These are phyloP conservation scores for Crotalus horridus DNA, from an alignment of 2,113 vertebrate genomes.

Conservation along the genomic window DNA sequence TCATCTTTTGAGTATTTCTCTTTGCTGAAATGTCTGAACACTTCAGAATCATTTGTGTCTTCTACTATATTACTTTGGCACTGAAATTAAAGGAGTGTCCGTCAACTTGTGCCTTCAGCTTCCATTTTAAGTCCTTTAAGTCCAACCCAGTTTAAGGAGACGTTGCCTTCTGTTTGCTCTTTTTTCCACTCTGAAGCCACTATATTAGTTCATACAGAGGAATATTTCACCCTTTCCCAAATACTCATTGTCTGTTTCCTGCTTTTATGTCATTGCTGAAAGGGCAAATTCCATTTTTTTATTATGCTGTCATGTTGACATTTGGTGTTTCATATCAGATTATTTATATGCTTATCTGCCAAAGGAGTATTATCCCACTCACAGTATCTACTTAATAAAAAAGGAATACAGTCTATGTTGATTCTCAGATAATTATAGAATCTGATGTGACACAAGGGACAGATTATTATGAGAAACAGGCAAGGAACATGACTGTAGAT, in stretches of 20 bases:
- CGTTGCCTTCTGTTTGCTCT: slow-evolving; percentile 89
- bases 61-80: neutral
- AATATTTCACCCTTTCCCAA: neutral
- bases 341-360: neutral
- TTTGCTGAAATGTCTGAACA: neutral
- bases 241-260: neutral
- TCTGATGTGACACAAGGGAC: neutral
- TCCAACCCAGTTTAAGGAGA: slow-evolving; percentile 95
- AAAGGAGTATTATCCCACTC: neutral
- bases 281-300: neutral
- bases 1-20: neutral
- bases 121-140: slow-evolving; percentile 82
- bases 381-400: neutral
- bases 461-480: neutral
- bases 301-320: neutral
- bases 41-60: neutral
- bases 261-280: neutral
- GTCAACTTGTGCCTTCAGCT: slow-evolving; percentile 96
- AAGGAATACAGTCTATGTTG: neutral
- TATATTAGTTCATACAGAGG: slow-evolving; percentile 75
- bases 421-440: neutral
- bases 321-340: neutral
- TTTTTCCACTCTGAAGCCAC: slow-evolving; percentile 91
- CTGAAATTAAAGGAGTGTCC: slow-evolving; percentile 79
- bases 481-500: neutral